Base-by-base conservation (phyloP, 2,888 invertebrate genomes). In the Tricholauxania praeusta region DNA sequence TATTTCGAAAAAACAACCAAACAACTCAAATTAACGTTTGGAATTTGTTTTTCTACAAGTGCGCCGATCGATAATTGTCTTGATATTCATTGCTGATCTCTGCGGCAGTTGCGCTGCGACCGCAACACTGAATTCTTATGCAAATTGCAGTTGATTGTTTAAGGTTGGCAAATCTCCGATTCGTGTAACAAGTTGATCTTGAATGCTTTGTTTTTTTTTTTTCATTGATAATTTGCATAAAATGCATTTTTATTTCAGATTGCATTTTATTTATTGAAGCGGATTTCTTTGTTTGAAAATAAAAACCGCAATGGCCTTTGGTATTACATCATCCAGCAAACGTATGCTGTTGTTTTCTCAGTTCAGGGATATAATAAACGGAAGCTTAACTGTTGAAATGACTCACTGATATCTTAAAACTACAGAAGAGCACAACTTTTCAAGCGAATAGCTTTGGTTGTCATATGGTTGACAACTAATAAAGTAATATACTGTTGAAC, bases 21-120 rank as follows among this genome's bases (percentile, higher is more conserved):
- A 51, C 10, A 49, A 19, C 51, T 19, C 15, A 82, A 83, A 83
- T 81, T 82, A 81, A 80, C 79, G 79, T 79, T 79, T 78, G 85
- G 84, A 83, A 84, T 84, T 39, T 39, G 39, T 39, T 78, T 82
- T 76, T 78, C 79, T 78, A 83, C 81, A 83, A 83, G 78, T 81
- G 78, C 67, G 71, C 78, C 71, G 53, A 10, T 39, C 39, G 73
- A 77, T 82, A 81, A 81, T 79, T 77, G 77, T 73, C 51, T 72
- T 81, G 80, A 82, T 76, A 78, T 66, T 62, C 60, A 39, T 12
- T 47, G 62, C 55, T 53, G 39, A 53, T 70, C 62, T 28, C 15
- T 19, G 39, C 39, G 32, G 15, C 39, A 28, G 4, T 28, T 28
- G 32, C 12, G 17, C 47, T n/a, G n/a, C 51, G 69, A 70, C 52